Base-by-base conservation (phyloP, 1,140 invertebrate genomes). In the Stegodyphus dumicola region DNA sequence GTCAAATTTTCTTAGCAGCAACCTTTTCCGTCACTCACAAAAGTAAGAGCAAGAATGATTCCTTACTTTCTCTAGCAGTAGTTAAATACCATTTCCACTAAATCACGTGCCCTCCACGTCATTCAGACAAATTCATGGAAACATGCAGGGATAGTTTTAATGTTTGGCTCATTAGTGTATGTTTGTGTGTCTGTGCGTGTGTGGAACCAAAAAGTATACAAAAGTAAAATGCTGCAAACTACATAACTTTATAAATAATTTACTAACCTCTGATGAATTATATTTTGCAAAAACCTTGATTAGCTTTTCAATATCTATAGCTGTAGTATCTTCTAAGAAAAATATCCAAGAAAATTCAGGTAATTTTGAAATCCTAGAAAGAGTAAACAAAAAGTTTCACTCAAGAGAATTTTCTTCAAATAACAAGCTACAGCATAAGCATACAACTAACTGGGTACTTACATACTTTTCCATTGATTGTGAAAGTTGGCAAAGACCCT, bases 261-360 rank as follows among this genome's bases (percentile, higher is more conserved):
- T 52, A 53, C 48, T 52, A 76, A 84, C 81, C 65, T 76, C 17
- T 53, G 81, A 84, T 69, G 71, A 18, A 49, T 84, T 56, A 56
- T 69, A 76, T 17, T 48, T 53, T 6, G 13, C 53, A 10, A 84
- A n/a, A 7, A 77, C 18, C 69, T 56, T 15, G n/a, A 69, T 6
- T 15, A 77, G 1, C n/a, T 69, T 54, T 54, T 76, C 51, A 3
- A 84, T 6, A 56, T 60, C n/a, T 69, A 84, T 33, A 69, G 5
- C 11, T 5, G 81, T 70, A 2, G n/a, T 49, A 9, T 84, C 81
- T 49, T 84, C 81, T 5, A 75, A 52, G 18, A 84, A 76, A 52
- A 84, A 67, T 17, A 84, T 17, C 81, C 81, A 84, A 69, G 53
- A n/a, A n/a, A 73, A 33, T 33, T 33, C 13, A 18, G 71, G 7